Conservation (phyloP, 1,140 invertebrate genomes). For the Amphibalanus amphitrite region DNA sequence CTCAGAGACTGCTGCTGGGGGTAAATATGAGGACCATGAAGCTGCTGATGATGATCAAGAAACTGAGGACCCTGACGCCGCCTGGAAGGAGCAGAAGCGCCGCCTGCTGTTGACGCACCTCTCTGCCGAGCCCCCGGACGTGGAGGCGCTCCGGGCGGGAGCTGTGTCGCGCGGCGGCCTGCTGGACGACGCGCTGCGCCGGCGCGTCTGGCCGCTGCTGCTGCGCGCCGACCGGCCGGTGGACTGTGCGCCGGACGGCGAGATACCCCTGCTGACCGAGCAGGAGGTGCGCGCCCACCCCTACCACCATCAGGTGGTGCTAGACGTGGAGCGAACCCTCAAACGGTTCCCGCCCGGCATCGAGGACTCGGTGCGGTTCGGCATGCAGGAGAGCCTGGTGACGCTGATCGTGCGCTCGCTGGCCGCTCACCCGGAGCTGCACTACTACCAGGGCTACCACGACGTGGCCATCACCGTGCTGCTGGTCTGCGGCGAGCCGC, state of each 20-base stretch:
- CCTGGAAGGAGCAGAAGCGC: no score
- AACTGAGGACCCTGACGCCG: no score
- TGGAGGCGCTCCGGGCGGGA: slow-evolving; percentile 24
- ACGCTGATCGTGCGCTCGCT: slow-evolving; percentile 74
- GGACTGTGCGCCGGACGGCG: no score
- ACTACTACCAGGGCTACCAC: slow-evolving; percentile 95
- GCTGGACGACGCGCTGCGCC: slow-evolving; percentile 51
- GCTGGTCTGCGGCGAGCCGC: slow-evolving; percentile 67
- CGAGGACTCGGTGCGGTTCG: slow-evolving; percentile 55
- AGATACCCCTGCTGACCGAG: slow-evolving; percentile 37
- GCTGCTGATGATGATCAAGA: no score
- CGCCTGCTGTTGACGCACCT: not conserved
- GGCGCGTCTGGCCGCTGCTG: slow-evolving; percentile 62
- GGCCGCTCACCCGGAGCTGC: slow-evolving; percentile 59
- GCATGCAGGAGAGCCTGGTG: slow-evolving; percentile 70
- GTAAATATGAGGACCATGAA: no score
- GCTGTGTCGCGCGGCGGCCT: slow-evolving; percentile 31
- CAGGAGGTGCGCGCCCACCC: slow-evolving; percentile 54
- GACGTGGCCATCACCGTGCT: slow-evolving; percentile 93
- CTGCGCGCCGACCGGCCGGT: slow-evolving; percentile 41
- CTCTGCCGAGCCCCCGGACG: slow-evolving; percentile 15
- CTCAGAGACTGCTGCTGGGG: no score
- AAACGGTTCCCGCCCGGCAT: slow-evolving; percentile 81
- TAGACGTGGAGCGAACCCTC: slow-evolving; percentile 77
- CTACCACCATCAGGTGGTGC: slow-evolving; percentile 71